phyloP scores from a whole-genome alignment of 1,140 invertebrate species.

The Phortica variegata region DNA sequence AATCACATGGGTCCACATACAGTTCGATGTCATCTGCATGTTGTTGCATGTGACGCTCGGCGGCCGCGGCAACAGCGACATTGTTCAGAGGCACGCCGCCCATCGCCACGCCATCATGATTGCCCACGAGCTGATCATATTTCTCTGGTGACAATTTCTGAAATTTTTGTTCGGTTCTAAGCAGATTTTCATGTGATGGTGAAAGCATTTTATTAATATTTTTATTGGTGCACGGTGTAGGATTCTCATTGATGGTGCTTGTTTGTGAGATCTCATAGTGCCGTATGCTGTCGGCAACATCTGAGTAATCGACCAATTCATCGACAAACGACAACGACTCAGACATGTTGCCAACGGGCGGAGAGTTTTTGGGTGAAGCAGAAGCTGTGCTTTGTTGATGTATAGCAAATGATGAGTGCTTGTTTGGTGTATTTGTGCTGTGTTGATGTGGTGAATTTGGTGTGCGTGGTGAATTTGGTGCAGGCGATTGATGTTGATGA shows the following conservation, averaged over 20 bases:
- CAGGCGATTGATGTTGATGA: slow-evolving; percentile 8
- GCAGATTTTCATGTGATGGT: slow-evolving; percentile 47
- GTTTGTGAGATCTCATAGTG: slow-evolving; percentile 28
- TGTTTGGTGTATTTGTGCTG: neutral
- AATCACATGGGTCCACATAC: slow-evolving; percentile 53
- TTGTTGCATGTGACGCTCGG: slow-evolving; percentile 43
- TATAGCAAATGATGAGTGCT: too few relatives aligned
- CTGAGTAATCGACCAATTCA: slow-evolving; percentile 49
- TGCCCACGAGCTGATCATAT: slow-evolving; percentile 51
- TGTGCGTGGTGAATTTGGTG: slow-evolving; percentile 13
- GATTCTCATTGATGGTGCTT: slow-evolving; percentile 5
- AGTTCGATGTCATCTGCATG: slow-evolving; percentile 53
- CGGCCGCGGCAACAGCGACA: slow-evolving; percentile 22
- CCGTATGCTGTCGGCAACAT: slow-evolving; percentile 54
- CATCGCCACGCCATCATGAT: slow-evolving; percentile 23
- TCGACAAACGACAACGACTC: slow-evolving; percentile 28
- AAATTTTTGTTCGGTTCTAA: slow-evolving; percentile 54
- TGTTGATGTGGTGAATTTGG: neutral
- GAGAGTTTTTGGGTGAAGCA: slow-evolving; percentile 4
- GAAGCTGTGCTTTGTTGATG: too few relatives aligned
- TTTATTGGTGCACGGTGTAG: slow-evolving; percentile 18
- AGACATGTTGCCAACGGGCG: slow-evolving; percentile 1
- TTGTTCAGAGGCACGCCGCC: neutral
- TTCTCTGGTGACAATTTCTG: slow-evolving; percentile 55
- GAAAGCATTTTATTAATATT: slow-evolving; percentile 28